These are phyloP conservation scores for Rhyacichthys aspro DNA, from an alignment of 2,797 vertebrate species.

Conservation along the genomic window DNA sequence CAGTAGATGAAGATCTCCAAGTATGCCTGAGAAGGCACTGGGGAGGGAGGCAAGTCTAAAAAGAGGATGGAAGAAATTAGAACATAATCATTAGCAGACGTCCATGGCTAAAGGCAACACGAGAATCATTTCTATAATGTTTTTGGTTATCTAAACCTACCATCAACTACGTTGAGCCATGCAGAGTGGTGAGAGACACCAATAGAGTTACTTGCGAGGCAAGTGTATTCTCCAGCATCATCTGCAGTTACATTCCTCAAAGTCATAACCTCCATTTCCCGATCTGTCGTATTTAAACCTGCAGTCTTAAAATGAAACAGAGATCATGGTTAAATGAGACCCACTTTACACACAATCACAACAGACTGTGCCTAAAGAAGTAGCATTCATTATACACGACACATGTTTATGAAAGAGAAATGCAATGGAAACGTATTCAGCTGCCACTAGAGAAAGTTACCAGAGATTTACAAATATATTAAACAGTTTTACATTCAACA, in stretches of 20 bases:
- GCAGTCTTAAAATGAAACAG: slow-evolving; percentile 76
- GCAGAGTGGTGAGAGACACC: slow-evolving; percentile 92
- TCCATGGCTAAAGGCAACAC: not conserved
- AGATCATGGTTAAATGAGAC: not conserved
- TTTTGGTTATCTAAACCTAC: slow-evolving; percentile 67
- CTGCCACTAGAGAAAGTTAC: not conserved
- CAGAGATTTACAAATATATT: too few species aligned
- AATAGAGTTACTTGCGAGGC: slow-evolving; percentile 92
- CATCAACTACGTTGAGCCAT: slow-evolving; percentile 91
- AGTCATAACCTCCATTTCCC: slow-evolving; percentile 91
- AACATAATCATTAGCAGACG: not conserved
- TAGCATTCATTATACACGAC: not conserved
- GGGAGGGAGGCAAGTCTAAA: slow-evolving; percentile 63
- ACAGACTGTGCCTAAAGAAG: not conserved
- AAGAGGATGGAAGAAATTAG: not conserved
- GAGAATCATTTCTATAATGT: not conserved
- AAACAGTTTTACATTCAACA: too few species aligned
- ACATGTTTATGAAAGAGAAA: slow-evolving; percentile 6
- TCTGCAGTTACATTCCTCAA: slow-evolving; percentile 89
- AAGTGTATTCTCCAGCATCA: slow-evolving; percentile 92
- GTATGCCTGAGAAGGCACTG: slow-evolving; percentile 77
- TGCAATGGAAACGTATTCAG: not conserved
- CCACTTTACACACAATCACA: not conserved
- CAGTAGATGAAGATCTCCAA: slow-evolving; percentile 94
- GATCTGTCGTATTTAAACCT: slow-evolving; percentile 91